A percentile compares a stretch with the other conserved stretches of the same genome.
phyloP scores from a whole-genome alignment of 2,888 invertebrate species.

The Orchestes rusci region DNA sequence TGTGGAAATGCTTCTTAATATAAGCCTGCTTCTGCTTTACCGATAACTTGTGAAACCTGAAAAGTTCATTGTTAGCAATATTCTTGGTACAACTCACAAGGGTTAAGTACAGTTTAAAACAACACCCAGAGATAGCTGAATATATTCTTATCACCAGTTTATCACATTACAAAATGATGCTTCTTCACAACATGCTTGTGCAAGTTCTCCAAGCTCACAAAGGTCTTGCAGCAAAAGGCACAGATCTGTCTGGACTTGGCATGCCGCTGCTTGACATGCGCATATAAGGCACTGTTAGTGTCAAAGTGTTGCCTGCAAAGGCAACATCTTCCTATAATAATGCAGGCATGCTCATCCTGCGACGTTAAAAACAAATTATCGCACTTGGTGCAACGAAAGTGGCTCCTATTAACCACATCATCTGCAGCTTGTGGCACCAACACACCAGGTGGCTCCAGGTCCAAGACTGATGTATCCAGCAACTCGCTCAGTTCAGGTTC shows the following conservation, averaged over 20 bases:
- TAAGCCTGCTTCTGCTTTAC: constrained; percentile 5
- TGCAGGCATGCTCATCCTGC: constrained; percentile 19
- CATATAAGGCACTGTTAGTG: constrained; percentile 11
- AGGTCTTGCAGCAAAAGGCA: constrained; percentile 16
- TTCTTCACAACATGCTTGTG: constrained; percentile 16
- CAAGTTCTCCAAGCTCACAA: constrained; percentile 13
- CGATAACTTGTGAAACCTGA: constrained; percentile 11
- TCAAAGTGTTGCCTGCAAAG: constrained; percentile 12
- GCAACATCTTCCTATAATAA: constrained; percentile 14
- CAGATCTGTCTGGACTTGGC: constrained; percentile 17
- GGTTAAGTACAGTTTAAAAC: too few species aligned
- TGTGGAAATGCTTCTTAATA: constrained; percentile 14
- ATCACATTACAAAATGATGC: too few species aligned
- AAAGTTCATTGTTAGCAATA: constrained; percentile 7
- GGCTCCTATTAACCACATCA: constrained; percentile 14
- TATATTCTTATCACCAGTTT: too few species aligned
- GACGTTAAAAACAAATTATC: constrained; percentile 19
- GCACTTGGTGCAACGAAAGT: constrained; percentile 19
- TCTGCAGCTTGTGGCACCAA: too few species aligned
- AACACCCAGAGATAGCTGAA: too few species aligned
- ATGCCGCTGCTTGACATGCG: constrained; percentile 14
- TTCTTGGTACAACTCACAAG: too few species aligned
- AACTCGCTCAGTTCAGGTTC: neutral
- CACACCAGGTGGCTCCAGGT: too few species aligned
- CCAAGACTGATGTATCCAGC: too few species aligned